Evolutionary conservation across 2,888 invertebrate genomes (phyloP), one percentile per base, ranked within the genome.

Genomic region (Parochlus steinenii): DNA sequence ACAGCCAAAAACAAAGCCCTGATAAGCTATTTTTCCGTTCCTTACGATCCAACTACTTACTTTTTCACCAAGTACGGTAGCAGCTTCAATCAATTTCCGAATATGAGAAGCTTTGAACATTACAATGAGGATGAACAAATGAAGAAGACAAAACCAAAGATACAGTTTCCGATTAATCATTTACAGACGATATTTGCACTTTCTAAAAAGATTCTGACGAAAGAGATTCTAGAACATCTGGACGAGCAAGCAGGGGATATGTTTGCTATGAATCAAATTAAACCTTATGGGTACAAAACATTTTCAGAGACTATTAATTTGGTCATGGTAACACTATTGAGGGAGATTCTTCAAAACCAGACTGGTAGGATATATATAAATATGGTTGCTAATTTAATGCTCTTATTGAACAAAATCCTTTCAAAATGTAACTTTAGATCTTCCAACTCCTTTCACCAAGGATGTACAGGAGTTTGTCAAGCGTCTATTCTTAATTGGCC

Each of bases 261-360:
- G 28, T 77, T 73, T 49, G 65, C 71, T 15, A 69, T 74, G 20
- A 74, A 72, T 42, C 73, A 74, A 51, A 75, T 76, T 30, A 68
- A 76, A 58, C 72, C 80, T 31, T 93, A 89, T 52, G 89, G 90
- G 1, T 95, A 95, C 59, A 82, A 83, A 51, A 85, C 86, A 1
- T 89, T 93, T 53, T 92, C 89, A 40, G 97, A 98, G 59, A 89
- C 89, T 0, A 63, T 97, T 37, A 92, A 87, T 55, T 63, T 97
- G 37, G 92, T 92, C 1, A 74, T 92, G 69, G 85, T 97, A 1
- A 86, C 92, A 0, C 59, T 97, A 33, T 60, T 98, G 40, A 65
- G 92, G 41, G 95, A 98, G 54, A 60, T 97, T 34, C 59, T 95
- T 39, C 86, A 89, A 49, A 79, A 83, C 51, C 89, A 92, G 51